Base-by-base conservation (phyloP, 2,888 invertebrate genomes). In the Lampropteryx suffumata region DNA sequence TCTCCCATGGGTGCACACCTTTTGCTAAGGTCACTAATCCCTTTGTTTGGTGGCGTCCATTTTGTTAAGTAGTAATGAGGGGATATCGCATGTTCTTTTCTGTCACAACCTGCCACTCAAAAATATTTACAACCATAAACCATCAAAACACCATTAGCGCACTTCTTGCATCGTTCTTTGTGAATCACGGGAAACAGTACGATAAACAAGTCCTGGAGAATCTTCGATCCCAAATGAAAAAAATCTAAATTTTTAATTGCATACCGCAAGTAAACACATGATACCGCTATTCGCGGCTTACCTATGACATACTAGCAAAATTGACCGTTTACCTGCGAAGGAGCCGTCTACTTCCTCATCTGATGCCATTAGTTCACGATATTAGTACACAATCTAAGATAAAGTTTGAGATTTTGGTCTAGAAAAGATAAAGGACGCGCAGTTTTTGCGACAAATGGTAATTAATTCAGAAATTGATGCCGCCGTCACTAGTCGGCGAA, bases 321-420 rank as follows among this genome's bases (percentile, higher is more conserved):
- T 79, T 79, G 67, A 76, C 72, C 75, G 88, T 94, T 95, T 92
- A 96, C 96, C 96, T 92, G 95, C 95, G 80, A 94, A 95, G 82
- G 94, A 94, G 82, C 96, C 96, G 75, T 96, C 96, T 82, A 96
- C 94, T 90, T 96, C 96, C 79, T 96, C 96, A 76, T 96, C 96
- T 62, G 96, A 96, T 86, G 96, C 96, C 96, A 96, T 96, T 84
- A 82, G 72, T 79, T 65, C 71, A 82, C 76, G 77, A 24, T 24
- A 24, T 76, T 82, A 76, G 72, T 76, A 73, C 76, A 84, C 84
- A 82, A 84, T 65, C 64, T 67, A 67, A 62, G 70, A 69, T 73
- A 71, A 80, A 71, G 76, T 79, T 64, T 71, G 74, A 77, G 76
- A 81, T 83, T 86, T 82, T 78, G 71, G 78, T 79, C 78, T 80